Conservation (phyloP, 2,888 invertebrate species). For the Heterodera filipjevi region DNA sequence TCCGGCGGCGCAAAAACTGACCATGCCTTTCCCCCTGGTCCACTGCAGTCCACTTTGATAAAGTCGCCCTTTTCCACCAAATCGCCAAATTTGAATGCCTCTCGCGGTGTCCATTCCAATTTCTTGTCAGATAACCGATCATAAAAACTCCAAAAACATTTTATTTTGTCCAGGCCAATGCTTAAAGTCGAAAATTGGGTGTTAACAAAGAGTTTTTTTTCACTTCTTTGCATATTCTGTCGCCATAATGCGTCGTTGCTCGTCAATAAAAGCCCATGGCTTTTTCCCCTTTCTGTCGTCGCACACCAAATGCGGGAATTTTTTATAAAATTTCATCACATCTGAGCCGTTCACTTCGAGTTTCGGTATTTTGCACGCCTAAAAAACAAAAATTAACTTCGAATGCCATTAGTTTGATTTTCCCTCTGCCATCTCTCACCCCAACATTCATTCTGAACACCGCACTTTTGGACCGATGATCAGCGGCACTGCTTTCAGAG, state of each 20-base stretch:
- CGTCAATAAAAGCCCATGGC: slow-evolving; percentile 56
- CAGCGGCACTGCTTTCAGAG: background rate
- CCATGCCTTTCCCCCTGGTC: background rate
- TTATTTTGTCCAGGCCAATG: slow-evolving; percentile 24
- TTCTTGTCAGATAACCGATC: slow-evolving; percentile 38
- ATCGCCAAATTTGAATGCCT: slow-evolving; percentile 39
- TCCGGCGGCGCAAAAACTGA: too few relatives aligned
- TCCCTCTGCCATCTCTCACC: too few relatives aligned
- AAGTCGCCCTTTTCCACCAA: slow-evolving; percentile 39
- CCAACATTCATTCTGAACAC: background rate
- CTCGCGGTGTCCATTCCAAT: slow-evolving; percentile 32
- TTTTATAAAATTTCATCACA: slow-evolving; percentile 52
- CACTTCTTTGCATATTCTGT: slow-evolving; percentile 43
- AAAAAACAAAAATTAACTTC: slow-evolving; percentile 15
- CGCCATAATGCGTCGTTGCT: slow-evolving; percentile 47
- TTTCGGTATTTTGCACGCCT: slow-evolving; percentile 58
- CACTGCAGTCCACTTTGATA: slow-evolving; percentile 33
- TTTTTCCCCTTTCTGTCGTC: slow-evolving; percentile 27
- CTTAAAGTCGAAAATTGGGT: background rate
- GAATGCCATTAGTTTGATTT: too few relatives aligned
- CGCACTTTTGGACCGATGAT: background rate
- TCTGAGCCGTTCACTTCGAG: slow-evolving; percentile 56
- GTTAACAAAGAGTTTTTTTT: background rate
- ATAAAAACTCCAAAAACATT: slow-evolving; percentile 41
- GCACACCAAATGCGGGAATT: slow-evolving; percentile 50